Evolutionary conservation across 2,113 vertebrate species (phyloP).

Genomic region (Cyphomyrus discorhynchus): DNA sequence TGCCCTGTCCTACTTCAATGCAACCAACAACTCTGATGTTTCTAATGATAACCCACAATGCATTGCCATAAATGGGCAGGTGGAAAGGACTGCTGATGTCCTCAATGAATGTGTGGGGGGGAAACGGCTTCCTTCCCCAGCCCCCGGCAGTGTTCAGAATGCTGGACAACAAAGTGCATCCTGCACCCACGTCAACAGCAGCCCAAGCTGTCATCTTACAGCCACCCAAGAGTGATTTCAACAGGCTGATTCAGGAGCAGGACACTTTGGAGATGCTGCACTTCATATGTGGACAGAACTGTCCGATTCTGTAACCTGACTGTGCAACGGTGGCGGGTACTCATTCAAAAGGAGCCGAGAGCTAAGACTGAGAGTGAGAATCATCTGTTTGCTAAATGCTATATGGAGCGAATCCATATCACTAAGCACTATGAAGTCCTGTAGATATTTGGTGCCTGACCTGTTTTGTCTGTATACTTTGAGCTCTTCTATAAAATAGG

Average conservation of each 20-base stretch:
- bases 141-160: slow-evolving; percentile 58
- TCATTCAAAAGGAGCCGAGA: neutral
- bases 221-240: slow-evolving; percentile 42
- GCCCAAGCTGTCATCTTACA: slow-evolving; percentile 56
- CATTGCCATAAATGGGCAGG: too few relatives aligned
- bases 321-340: neutral
- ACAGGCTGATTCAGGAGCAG: neutral
- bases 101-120: too few relatives aligned
- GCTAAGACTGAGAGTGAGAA: neutral
- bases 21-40: too few relatives aligned
- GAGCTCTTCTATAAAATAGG: neutral
- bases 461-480: neutral
- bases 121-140: slow-evolving; percentile 49
- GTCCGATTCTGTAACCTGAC: neutral
- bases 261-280: slow-evolving; percentile 10
- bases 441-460: neutral
- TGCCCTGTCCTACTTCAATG: too few relatives aligned
- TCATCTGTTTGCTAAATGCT: neutral
- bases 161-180: slow-evolving; percentile 81
- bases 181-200: slow-evolving; percentile 49
- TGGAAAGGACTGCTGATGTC: too few relatives aligned
- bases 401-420: neutral
- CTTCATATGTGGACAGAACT: slow-evolving; percentile 15
- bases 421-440: neutral
- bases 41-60: too few relatives aligned